Base-by-base conservation (phyloP, 2,113 vertebrate species). In the Antigone vipio region DNA sequence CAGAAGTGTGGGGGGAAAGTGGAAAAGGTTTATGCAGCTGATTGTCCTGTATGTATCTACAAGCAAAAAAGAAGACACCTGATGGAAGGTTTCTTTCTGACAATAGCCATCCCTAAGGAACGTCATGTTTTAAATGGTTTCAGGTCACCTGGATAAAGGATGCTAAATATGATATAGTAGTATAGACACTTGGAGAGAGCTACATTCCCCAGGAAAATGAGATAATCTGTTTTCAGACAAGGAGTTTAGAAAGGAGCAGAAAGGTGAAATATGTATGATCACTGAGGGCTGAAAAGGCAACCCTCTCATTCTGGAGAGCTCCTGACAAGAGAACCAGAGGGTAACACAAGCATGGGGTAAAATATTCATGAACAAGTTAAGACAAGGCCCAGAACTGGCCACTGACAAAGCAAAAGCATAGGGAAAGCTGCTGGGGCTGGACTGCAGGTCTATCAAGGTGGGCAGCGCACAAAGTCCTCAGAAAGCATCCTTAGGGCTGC, bases 341-440 rank as follows among this genome's bases (percentile, higher is more conserved):
- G 3, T 87, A 8, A 32, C 13, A 63, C 0, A 0, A 9, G 1
- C 1, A 1, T n/a, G 13, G 29, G 5, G 4, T 90, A 56, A 67
- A 84, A 86, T 32, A 62, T 3, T 27, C 21, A 15, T 21, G 15
- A 67, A 44, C 6, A 72, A 82, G 49, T 12, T 49, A 20, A 53
- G 50, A 7, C 22, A 81, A 77, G 18, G 30, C 15, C 20, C 27
- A n/a, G 20, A 77, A 35, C 30, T 59, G 24, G 8, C 32, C 15
- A 62, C 12, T 53, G 34, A 20, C 9, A 47, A 73, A 86, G 7
- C 5, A 55, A 85, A 88, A 75, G 10, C 4, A 6, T 1, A 1
- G 15, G 9, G 4, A 84, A 69, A 62, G 15, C 17, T 64, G 5
- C 17, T 47, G 5, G 52, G 29, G 16, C n/a, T n/a, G 34, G 58